These are phyloP conservation scores for Muntiacus muntjak DNA, from an alignment of 2,113 vertebrate genomes.

Conservation along the genomic window DNA sequence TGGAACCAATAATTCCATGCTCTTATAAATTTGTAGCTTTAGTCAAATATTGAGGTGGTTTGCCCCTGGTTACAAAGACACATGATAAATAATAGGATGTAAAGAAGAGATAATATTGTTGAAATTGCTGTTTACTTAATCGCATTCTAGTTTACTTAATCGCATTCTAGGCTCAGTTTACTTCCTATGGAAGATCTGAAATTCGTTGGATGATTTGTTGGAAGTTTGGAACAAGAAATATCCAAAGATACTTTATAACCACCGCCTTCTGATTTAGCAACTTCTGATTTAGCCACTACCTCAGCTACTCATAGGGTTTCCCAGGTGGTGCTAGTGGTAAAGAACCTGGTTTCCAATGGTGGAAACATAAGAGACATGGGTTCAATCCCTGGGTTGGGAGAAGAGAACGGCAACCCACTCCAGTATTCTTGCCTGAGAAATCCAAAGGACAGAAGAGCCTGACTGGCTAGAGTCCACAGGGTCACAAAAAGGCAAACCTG, in stretches of 20 bases:
- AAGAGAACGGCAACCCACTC: background rate
- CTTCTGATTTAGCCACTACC: background rate
- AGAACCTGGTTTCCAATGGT: background rate
- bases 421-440: background rate
- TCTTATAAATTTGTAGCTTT: conserved; percentile 7
- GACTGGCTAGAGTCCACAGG: background rate
- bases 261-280: background rate
- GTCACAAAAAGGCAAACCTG: background rate
- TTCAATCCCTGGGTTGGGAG: background rate
- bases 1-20: background rate
- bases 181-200: background rate
- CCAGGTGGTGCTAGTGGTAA: background rate
- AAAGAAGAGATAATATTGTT: background rate
- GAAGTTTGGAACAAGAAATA: background rate
- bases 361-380: background rate
- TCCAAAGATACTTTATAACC: background rate
- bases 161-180: background rate
- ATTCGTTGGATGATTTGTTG: background rate
- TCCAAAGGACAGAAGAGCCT: background rate
- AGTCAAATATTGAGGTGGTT: background rate
- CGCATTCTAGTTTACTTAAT: background rate
- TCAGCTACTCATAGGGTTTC: background rate
- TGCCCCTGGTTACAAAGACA: background rate
- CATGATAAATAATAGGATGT: background rate
- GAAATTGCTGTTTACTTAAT: background rate